phyloP scores from a whole-genome alignment of 2,113 vertebrate genomes.

The Odobenus rosmarus region DNA sequence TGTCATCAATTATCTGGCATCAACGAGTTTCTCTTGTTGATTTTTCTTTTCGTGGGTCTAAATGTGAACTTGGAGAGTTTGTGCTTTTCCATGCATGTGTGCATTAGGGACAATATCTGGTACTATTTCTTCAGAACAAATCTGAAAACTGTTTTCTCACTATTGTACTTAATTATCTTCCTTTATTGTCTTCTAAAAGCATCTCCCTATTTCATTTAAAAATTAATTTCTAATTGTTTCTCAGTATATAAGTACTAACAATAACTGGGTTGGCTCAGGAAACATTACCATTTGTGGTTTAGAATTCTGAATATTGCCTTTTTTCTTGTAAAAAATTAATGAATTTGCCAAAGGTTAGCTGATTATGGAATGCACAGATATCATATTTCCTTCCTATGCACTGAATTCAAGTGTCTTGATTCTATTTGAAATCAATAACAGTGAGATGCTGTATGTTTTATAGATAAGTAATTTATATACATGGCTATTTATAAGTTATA shows the following conservation, averaged over 20 bases:
- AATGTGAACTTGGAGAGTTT: not conserved
- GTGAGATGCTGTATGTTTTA: conserved; percentile 47
- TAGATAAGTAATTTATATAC: conserved; percentile 35
- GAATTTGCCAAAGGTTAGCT: conserved; percentile 79
- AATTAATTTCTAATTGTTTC: conserved; percentile 81
- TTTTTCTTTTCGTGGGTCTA: conserved; percentile 18
- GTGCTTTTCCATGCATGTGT: not conserved
- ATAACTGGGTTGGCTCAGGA: conserved; percentile 79
- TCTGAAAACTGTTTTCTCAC: conserved; percentile 65
- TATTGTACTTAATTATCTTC: conserved; percentile 72
- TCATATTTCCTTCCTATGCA: conserved; percentile 77
- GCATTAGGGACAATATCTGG: not conserved
- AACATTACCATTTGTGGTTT: conserved; percentile 79
- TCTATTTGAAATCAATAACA: conserved; percentile 79
- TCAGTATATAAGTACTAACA: conserved; percentile 65
- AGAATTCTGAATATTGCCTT: conserved; percentile 78
- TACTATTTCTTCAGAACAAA: conserved; percentile 72
- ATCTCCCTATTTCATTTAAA: conserved; percentile 76
- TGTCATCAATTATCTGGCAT: not conserved
- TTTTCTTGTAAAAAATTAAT: conserved; percentile 84
- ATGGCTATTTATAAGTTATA: conserved; percentile 45
- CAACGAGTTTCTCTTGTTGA: not conserved
- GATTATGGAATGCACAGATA: conserved; percentile 76
- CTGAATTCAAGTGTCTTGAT: conserved; percentile 77
- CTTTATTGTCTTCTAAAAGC: conserved; percentile 60